These are phyloP conservation scores for Plecturocebus donacophilus DNA, from an alignment of 2,113 vertebrate genomes.

Conservation along the genomic window DNA sequence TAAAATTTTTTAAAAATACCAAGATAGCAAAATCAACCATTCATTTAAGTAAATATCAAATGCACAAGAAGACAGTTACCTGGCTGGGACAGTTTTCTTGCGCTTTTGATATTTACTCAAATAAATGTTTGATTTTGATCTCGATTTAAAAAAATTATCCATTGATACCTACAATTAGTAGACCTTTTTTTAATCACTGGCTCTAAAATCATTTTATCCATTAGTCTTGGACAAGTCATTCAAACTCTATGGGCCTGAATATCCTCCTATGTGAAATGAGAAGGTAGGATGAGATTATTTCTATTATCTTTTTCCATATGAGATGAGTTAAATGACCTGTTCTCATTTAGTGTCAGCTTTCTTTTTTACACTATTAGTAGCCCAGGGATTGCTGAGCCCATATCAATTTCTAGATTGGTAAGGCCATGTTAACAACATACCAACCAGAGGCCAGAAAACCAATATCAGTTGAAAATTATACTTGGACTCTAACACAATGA, in stretches of 20 bases:
- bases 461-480: neutral
- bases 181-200: neutral
- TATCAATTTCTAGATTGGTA: neutral
- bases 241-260: neutral
- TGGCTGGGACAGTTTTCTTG: neutral
- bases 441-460: neutral
- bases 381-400: neutral
- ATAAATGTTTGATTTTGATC: neutral
- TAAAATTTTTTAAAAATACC: neutral
- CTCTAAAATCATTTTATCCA: neutral
- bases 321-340: neutral
- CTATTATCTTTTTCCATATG: neutral
- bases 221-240: neutral
- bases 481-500: neutral
- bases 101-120: neutral
- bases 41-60: conserved; percentile 21
- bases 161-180: neutral
- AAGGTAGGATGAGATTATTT: neutral
- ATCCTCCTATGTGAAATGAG: neutral
- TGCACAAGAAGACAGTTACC: neutral
- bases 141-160: neutral
- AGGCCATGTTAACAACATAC: neutral
- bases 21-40: neutral
- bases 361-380: neutral
- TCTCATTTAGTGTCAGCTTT: neutral